phyloP scores from a whole-genome alignment of 2,113 vertebrate species.

The Kobus ellipsiprymnus region DNA sequence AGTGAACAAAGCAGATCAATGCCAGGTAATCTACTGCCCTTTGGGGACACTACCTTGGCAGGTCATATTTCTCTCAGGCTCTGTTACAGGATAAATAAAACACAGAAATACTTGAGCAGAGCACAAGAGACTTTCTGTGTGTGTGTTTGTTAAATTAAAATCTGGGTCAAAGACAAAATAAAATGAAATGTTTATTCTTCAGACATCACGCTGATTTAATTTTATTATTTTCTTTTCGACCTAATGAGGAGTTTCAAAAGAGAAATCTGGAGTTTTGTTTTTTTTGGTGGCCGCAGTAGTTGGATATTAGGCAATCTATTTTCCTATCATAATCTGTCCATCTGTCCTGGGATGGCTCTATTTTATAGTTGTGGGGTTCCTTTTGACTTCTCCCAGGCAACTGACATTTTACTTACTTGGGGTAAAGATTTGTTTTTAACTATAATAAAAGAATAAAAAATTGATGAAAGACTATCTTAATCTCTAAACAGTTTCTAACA shows the following conservation, averaged over 20 bases:
- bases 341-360: background rate
- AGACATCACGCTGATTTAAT: background rate
- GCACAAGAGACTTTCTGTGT: background rate
- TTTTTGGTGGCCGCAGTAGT: background rate
- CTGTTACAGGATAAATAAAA: background rate
- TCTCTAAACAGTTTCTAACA: background rate
- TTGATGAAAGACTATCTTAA: background rate
- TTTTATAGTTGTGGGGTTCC: background rate
- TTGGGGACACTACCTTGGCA: background rate
- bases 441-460: background rate
- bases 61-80: background rate
- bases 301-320: background rate
- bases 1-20: background rate
- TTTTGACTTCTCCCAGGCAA: background rate
- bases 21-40: background rate
- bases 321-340: background rate
- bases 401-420: background rate
- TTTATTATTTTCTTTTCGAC: conserved; percentile 24
- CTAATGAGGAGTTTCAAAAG: background rate
- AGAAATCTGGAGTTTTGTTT: background rate
- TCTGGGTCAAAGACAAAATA: conserved; percentile 12
- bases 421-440: background rate
- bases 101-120: background rate
- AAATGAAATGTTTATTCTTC: conserved; percentile 4
- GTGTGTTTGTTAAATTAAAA: conserved; percentile 33